Percentiles rank a stretch among this genome's conserved stretches.
These are phyloP conservation scores for Lepidurus arcticus DNA, from an alignment of 1,140 invertebrate species.

Conservation along the genomic window DNA sequence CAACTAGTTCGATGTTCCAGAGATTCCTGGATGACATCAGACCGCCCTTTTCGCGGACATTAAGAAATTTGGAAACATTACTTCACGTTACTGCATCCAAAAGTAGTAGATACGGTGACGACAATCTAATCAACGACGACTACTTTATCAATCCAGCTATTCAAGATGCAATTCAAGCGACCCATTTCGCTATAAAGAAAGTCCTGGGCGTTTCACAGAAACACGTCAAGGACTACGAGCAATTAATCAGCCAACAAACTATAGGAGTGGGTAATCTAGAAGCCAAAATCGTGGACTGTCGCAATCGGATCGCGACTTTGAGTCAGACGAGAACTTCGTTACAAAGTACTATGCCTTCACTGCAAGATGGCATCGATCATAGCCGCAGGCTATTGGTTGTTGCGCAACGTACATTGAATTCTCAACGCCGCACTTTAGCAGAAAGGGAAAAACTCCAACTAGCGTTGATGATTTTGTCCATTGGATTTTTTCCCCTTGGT, in stretches of 20 bases:
- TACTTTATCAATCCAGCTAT: slow-evolving; percentile 22
- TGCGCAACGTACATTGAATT: not conserved
- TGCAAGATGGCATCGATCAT: slow-evolving; percentile 26
- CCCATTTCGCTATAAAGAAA: not conserved
- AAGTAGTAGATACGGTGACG: not conserved
- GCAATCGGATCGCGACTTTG: not conserved
- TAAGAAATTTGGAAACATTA: not conserved
- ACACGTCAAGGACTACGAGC: slow-evolving; percentile 21
- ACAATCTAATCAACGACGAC: not conserved
- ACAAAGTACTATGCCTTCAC: slow-evolving; percentile 8
- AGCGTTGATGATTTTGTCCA: too few species aligned
- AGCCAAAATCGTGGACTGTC: not conserved
- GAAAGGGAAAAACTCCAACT: too few species aligned
- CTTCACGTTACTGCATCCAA: not conserved
- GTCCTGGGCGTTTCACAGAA: not conserved
- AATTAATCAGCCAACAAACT: not conserved
- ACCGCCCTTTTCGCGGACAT: too few species aligned
- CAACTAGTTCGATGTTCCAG: too few species aligned
- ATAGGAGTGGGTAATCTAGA: not conserved
- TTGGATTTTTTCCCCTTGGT: too few species aligned
- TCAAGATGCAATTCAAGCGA: not conserved
- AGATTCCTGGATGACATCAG: too few species aligned
- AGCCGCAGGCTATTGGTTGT: not conserved
- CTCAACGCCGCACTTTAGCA: not conserved
- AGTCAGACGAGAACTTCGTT: not conserved